Evolutionary conservation across 2,888 invertebrate genomes (phyloP), one percentile per base, ranked within the genome.

Genomic region (Cyaniris semiargus): DNA sequence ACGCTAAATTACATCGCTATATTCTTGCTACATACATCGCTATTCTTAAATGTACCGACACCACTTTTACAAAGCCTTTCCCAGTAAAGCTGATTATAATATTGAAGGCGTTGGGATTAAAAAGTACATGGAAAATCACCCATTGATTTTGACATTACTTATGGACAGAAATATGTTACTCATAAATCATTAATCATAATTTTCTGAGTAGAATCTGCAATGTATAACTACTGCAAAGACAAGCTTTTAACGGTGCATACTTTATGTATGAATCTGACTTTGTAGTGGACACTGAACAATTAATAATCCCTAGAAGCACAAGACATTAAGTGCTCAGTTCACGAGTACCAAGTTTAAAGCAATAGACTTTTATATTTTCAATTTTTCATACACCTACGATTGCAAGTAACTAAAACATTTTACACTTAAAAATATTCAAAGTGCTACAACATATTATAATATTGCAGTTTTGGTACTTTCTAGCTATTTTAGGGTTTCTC

Each of bases 41-140:
- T 66, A 66, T 66, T 66, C 66, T 66, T 66, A 66, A 13, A 21
- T 23, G 7, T 23, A 60, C 66, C 66, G 3, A 66, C 66, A 66
- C 66, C 66, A 66, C 8, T 3, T 60, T 27, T 66, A 66, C 66
- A 66, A 18, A 66, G 27, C 15, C 23, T 27, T 15, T 27, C 66
- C 27, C 27, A 66, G 27, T 66, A 27, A 66, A 60, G 60, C 60
- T 60, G 56, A 58, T 58, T 60, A 60, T 23, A 58, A 60, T 27
- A 66, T 27, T 15, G 27, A 21, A 5, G 27, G 66, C 60, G 13
- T 7, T 56, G 10, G 21, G 8, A 60, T 1, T 60, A 6, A 21
- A 60, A 23, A 23, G 4, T 58, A 21, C 60, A 23, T 3, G 8
- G 8, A 23, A 60, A 60, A 60, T 23, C 21, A 60, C 58, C 23